Evolutionary conservation across 2,797 vertebrate species (phyloP).

Genomic region (Mormyrops boulengeri): DNA sequence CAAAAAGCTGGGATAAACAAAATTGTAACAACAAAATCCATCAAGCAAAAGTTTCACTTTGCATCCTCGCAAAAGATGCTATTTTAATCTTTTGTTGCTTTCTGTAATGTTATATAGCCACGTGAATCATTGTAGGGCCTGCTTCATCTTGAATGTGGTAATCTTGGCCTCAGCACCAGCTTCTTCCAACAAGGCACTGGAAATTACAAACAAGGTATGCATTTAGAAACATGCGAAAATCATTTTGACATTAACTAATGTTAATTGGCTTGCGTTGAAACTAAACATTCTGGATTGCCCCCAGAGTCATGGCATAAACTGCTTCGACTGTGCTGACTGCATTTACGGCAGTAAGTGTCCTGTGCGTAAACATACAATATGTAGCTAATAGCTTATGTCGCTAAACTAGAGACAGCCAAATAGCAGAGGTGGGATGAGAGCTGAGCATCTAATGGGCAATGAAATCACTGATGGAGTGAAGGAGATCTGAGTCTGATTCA

Average conservation of each 20-base stretch:
- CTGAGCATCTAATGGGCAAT: slow-evolving; percentile 39
- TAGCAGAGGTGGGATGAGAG: background rate
- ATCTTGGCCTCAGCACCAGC: background rate
- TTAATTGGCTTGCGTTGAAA: background rate
- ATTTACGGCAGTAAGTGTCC: background rate
- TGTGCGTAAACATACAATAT: background rate
- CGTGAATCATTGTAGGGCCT: slow-evolving; percentile 14
- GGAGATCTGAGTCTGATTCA: background rate
- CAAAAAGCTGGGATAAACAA: background rate
- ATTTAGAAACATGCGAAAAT: background rate
- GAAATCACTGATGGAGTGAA: slow-evolving; percentile 46
- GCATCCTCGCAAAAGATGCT: slow-evolving; percentile 31
- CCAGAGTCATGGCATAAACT: background rate
- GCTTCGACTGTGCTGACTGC: background rate
- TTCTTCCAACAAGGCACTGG: background rate
- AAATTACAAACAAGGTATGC: background rate
- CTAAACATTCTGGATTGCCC: background rate
- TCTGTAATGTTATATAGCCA: slow-evolving; percentile 31
- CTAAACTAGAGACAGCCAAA: background rate
- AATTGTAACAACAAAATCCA: background rate
- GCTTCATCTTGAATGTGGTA: background rate
- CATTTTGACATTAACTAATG: background rate
- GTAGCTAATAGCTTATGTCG: background rate
- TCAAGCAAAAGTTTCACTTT: slow-evolving; percentile 17
- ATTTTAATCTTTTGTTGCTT: slow-evolving; percentile 38